These are phyloP conservation scores for Nannoperca australis DNA, from an alignment of 2,797 vertebrate genomes.

Conservation along the genomic window DNA sequence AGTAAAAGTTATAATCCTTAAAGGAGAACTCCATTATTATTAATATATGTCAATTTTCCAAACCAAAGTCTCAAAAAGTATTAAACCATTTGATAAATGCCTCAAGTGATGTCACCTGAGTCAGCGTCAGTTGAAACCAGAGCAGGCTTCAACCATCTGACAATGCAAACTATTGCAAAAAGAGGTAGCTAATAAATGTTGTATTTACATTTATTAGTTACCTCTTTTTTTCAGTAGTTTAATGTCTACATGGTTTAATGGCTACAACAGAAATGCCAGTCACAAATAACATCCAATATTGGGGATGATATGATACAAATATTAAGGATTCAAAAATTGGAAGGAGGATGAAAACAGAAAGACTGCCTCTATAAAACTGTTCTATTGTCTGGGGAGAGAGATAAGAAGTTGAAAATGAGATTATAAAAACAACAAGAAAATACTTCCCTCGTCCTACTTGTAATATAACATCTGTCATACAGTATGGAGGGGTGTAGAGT, in stretches of 20 bases:
- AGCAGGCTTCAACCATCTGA: background rate
- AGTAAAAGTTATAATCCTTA: no score
- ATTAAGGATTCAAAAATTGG: background rate
- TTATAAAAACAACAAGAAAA: conserved; percentile 5
- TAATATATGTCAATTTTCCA: no score
- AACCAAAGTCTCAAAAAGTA: background rate
- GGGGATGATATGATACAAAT: background rate
- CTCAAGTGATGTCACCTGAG: background rate
- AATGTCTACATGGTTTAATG: background rate
- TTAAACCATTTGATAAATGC: background rate
- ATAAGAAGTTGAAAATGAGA: background rate
- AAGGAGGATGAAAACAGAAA: background rate
- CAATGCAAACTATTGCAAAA: background rate
- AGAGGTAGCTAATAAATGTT: background rate
- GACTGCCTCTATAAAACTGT: background rate
- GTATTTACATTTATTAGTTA: no score
- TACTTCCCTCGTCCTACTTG: background rate
- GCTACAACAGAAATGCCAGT: background rate
- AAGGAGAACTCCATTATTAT: background rate
- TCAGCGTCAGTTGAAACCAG: no score
- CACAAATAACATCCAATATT: background rate
- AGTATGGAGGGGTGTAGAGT: background rate
- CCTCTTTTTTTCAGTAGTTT: no score
- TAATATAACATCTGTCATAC: conserved; percentile 53
- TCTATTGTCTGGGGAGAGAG: background rate